These are phyloP conservation scores for Tiaroga cobitis DNA, from an alignment of 2,797 vertebrate species.

Conservation along the genomic window DNA sequence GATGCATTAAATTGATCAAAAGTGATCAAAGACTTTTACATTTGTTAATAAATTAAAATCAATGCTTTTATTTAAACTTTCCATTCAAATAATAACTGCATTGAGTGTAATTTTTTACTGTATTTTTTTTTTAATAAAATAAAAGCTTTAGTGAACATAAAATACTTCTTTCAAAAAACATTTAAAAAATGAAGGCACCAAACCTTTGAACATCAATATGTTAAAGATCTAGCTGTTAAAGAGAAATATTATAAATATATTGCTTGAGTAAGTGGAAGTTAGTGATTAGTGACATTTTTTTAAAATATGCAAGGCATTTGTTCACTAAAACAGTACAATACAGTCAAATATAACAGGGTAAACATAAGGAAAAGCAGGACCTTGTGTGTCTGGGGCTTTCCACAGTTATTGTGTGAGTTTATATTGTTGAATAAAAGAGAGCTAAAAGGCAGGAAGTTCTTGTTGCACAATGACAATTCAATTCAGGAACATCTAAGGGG, in stretches of 20 bases:
- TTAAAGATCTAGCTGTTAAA: neutral
- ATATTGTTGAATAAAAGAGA: neutral
- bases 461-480: neutral
- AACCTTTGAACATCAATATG: neutral
- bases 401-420: neutral
- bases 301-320: neutral
- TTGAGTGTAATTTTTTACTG: too few species aligned
- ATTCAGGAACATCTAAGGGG: neutral
- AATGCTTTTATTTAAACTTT: neutral
- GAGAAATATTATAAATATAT: neutral
- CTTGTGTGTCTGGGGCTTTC: neutral
- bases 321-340: neutral
- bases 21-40: neutral
- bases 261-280: neutral
- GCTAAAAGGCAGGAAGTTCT: neutral
- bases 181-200: too few species aligned
- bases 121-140: neutral
- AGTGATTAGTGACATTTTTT: neutral
- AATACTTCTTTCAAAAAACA: too few species aligned
- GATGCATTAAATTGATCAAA: neutral
- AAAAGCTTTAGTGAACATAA: neutral
- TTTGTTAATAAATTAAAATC: neutral
- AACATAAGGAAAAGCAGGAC: neutral
- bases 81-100: neutral
- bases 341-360: neutral